phyloP scores from a whole-genome alignment of 2,888 invertebrate species.

The Tiphia femorata region DNA sequence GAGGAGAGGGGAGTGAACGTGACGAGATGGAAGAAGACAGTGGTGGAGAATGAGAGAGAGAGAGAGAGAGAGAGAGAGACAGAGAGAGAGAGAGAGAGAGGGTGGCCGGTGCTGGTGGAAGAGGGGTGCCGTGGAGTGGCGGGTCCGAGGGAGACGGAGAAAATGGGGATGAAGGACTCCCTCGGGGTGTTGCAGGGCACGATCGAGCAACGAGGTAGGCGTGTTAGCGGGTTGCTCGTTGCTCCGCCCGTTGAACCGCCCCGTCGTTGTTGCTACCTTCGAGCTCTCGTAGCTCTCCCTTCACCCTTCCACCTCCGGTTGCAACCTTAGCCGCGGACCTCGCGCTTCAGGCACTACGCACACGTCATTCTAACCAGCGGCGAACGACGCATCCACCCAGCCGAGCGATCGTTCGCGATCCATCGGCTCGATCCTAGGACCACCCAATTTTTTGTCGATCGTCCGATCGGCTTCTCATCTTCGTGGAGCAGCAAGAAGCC shows the following conservation, averaged over 20 bases:
- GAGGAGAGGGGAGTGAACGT: too few relatives aligned
- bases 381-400: slow-evolving; percentile 39
- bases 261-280: slow-evolving; percentile 41
- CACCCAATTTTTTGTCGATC: too few relatives aligned
- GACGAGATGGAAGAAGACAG: too few relatives aligned
- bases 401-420: slow-evolving; percentile 36
- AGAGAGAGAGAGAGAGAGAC: slow-evolving; percentile 19
- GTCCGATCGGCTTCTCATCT: too few relatives aligned
- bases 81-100: slow-evolving; percentile 15
- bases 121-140: not conserved
- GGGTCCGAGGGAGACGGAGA: not conserved
- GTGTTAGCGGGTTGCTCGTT: slow-evolving; percentile 33
- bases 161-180: slow-evolving; percentile 39
- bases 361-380: slow-evolving; percentile 44
- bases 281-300: slow-evolving; percentile 33
- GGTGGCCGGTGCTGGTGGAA: too few relatives aligned
- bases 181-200: slow-evolving; percentile 45
- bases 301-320: slow-evolving; percentile 43
- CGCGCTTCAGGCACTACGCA: slow-evolving; percentile 43
- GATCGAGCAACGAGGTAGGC: slow-evolving; percentile 42
- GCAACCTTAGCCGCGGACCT: slow-evolving; percentile 38
- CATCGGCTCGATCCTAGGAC: slow-evolving; percentile 28
- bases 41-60: slow-evolving; percentile 17
- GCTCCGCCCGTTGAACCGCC: slow-evolving; percentile 52
- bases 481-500: too few relatives aligned